These are phyloP conservation scores for Dromiciops gliroides DNA, from an alignment of 2,113 vertebrate species.

Conservation along the genomic window DNA sequence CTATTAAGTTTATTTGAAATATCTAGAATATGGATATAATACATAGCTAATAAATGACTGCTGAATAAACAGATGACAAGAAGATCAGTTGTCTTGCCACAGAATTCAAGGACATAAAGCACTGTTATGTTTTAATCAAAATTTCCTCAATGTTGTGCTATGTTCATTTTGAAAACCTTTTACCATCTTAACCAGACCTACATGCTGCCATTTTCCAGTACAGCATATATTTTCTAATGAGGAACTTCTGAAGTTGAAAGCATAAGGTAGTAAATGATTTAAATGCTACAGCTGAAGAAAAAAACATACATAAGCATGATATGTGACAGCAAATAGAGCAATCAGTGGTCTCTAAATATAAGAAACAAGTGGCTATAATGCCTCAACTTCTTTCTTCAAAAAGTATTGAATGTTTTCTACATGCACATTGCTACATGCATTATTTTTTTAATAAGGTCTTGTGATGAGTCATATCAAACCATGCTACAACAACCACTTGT, in stretches of 20 bases:
- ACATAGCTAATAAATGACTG: not conserved
- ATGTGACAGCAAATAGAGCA: not conserved
- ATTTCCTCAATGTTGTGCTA: slow-evolving; percentile 28
- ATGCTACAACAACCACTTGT: not conserved
- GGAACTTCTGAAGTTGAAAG: slow-evolving; percentile 55
- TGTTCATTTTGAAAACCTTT: not conserved
- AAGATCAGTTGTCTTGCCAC: not conserved
- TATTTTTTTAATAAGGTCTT: slow-evolving; percentile 19
- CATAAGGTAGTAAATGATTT: slow-evolving; percentile 43
- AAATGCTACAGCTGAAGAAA: slow-evolving; percentile 13
- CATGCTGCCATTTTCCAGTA: slow-evolving; percentile 36
- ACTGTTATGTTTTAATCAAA: not conserved
- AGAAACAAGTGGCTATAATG: not conserved
- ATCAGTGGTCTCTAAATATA: slow-evolving; percentile 33
- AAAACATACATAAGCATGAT: slow-evolving; percentile 41
- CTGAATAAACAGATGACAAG: not conserved
- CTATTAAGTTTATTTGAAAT: not conserved
- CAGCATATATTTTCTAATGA: slow-evolving; percentile 47
- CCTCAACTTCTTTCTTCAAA: slow-evolving; percentile 10
- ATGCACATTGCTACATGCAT: not conserved
- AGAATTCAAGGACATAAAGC: not conserved
- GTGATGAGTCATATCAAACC: not conserved
- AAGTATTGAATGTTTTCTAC: not conserved
- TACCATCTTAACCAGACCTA: slow-evolving; percentile 34
- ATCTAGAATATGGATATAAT: not conserved